Base-by-base conservation (phyloP, 2,888 invertebrate genomes). In the Cylloceria caligata region DNA sequence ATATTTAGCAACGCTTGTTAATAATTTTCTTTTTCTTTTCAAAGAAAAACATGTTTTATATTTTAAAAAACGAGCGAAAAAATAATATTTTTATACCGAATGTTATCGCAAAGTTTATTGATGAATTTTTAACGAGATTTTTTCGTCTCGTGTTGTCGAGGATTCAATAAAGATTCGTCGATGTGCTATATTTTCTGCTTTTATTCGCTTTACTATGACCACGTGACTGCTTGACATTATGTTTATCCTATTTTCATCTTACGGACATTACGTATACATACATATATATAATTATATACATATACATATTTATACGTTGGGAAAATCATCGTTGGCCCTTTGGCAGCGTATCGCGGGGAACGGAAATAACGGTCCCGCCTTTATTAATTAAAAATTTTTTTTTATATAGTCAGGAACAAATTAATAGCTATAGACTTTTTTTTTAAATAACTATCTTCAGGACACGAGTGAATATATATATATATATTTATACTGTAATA, bases 91-190 rank as follows among this genome's bases (percentile, higher is more conserved):
- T 87, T 86, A 74, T 88, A 87, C 83, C 9, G 16, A 75, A 2
- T 19, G 34, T 57, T 55, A 52, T 65, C 16, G 57, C 9, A 49
- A 45, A 21, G 21, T 45, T 52, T 42, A 19, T 21, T 13, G 4
- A 30, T 5, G 30, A 30, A 21, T 19, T 36, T 16, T 1, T 9
- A 42, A 30, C 19, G 21, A 49, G 30, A 55, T 6, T 65, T 39
- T 42, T 71, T 49, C 21, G 19, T 45, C 34, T 16, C 21, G 39
- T 42, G 27, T 62, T 55, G 60, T 36, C 24, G 86, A 88, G 84
- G 85, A 87, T 81, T 88, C 71, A 90, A 90, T 91, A 89, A 90
- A 90, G 88, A 85, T 87, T 84, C 80, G 86, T 72, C 68, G 62
- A 39, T 81, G 77, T 80, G 78, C 86, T 87, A 86, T 85, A 83